Conservation (phyloP, 2,113 vertebrate species). For the Oplegnathus fasciatus region DNA sequence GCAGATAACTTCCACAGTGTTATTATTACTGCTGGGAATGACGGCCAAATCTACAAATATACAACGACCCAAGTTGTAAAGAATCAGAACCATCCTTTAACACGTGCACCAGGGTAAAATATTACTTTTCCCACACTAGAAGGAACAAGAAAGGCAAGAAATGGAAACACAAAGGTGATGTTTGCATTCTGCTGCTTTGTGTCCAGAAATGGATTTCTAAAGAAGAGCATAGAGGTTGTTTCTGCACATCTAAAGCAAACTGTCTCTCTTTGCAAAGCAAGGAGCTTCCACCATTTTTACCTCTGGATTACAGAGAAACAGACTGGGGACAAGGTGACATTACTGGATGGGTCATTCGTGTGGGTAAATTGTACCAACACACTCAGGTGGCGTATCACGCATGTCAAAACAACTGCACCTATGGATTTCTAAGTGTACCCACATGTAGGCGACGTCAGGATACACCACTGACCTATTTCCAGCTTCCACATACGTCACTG, state of each 20-base stretch:
- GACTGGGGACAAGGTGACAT: not conserved
- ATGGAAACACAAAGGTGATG: not conserved
- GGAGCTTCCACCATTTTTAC: not conserved
- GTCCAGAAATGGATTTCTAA: not conserved
- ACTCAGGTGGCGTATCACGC: not conserved
- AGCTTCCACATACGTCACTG: not conserved
- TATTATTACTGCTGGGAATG: not conserved
- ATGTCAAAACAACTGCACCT: not conserved
- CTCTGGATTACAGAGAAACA: not conserved
- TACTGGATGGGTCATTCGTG: not conserved
- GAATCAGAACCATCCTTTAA: not conserved
- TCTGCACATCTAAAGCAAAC: not conserved
- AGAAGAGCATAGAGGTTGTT: not conserved
- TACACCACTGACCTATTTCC: not conserved
- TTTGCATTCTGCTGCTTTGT: not conserved
- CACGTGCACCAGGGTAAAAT: no score
- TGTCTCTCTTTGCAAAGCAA: not conserved
- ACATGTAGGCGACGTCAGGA: not conserved
- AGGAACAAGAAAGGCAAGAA: not conserved
- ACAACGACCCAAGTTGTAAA: not conserved
- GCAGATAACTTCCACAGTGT: not conserved
- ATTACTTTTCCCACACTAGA: not conserved
- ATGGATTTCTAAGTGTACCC: not conserved
- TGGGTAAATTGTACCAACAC: not conserved
- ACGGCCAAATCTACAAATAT: not conserved